These are phyloP conservation scores for Synanthedon myopaeformis DNA, from an alignment of 2,888 invertebrate genomes.

Conservation along the genomic window DNA sequence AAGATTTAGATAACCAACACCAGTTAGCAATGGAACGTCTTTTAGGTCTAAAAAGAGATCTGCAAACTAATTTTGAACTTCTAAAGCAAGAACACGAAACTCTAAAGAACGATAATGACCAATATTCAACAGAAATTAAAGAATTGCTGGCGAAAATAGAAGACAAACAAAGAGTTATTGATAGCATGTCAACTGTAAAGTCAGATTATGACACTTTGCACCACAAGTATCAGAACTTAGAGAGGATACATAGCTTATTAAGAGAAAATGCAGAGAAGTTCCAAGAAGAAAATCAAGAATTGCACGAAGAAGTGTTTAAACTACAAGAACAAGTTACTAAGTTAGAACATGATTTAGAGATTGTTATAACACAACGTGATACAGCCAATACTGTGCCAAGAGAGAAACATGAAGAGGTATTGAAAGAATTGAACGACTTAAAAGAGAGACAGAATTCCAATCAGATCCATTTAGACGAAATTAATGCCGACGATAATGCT, in stretches of 20 bases:
- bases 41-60: conserved; percentile 61
- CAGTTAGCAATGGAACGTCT: conserved; percentile 75
- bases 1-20: conserved; percentile 81
- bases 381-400: conserved; percentile 38
- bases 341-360: conserved; percentile 56
- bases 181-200: conserved; percentile 23
- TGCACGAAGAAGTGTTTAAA: conserved; percentile 63
- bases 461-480: conserved; percentile 45
- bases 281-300: conserved; percentile 65
- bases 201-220: conserved; percentile 49
- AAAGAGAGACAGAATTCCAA: conserved; percentile 38
- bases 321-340: conserved; percentile 59
- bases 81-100: conserved; percentile 60
- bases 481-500: conserved; percentile 62
- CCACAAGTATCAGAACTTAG: conserved; percentile 61
- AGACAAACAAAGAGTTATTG: conserved; percentile 54
- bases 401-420: conserved; percentile 41
- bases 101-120: conserved; percentile 51
- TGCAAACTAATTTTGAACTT: conserved; percentile 63
- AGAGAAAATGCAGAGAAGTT: conserved; percentile 63
- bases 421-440: conserved; percentile 42
- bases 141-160: conserved; percentile 47
- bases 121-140: conserved; percentile 53
- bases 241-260: conserved; percentile 49
- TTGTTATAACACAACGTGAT: conserved; percentile 33